A percentile compares a stretch with the other conserved stretches of the same genome.
These are phyloP conservation scores for Amblyopsis hoosieri DNA, from an alignment of 2,797 vertebrate genomes.

Conservation along the genomic window DNA sequence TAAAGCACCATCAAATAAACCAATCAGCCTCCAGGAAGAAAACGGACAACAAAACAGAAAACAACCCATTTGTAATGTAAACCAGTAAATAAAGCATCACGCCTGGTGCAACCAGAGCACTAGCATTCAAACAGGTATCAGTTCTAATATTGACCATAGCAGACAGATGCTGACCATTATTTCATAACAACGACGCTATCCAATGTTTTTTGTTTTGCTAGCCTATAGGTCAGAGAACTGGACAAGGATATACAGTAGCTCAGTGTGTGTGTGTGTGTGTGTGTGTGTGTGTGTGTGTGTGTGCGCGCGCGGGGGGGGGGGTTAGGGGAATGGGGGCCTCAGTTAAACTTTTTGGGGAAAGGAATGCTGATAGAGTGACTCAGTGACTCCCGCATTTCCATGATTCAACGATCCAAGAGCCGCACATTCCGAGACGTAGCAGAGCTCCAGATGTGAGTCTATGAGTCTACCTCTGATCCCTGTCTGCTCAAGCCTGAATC, in stretches of 20 bases:
- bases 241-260: neutral
- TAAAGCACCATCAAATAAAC: no score
- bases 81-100: neutral
- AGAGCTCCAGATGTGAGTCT: slow-evolving; percentile 43
- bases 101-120: neutral
- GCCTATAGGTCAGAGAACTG: neutral
- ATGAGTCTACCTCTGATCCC: slow-evolving; percentile 4
- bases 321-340: slow-evolving; percentile 1
- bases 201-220: slow-evolving; percentile 13
- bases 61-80: neutral
- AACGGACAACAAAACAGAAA: no score
- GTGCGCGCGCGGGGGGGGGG: neutral
- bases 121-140: neutral
- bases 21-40: no score
- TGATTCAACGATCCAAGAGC: slow-evolving; percentile 37
- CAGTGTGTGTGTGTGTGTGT: neutral
- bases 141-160: neutral
- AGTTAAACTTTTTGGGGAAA: slow-evolving; percentile 17
- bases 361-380: slow-evolving; percentile 32
- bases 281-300: slow-evolving; percentile 13
- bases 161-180: neutral
- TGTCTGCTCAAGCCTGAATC: neutral
- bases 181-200: slow-evolving; percentile 5
- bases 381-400: slow-evolving; percentile 28
- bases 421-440: slow-evolving; percentile 18